Conservation (phyloP, 1,140 invertebrate species). For the Drosophila varians region DNA sequence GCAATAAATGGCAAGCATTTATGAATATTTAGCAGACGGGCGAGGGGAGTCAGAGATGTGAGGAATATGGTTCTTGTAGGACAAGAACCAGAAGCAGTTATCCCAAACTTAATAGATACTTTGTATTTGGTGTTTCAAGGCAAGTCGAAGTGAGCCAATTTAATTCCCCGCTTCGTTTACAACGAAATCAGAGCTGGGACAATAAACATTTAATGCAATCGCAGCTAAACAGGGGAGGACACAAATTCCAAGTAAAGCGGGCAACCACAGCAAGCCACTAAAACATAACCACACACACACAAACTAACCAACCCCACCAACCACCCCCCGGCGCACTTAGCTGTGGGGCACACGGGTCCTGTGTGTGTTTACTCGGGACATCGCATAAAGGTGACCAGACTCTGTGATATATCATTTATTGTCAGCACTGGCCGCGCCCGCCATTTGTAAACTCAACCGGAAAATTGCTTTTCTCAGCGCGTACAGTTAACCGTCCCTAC, state of each 20-base stretch:
- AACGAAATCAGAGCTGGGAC: not conserved
- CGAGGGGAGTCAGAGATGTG: not conserved
- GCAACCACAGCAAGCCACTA: constrained; percentile 23
- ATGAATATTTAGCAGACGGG: constrained; percentile 24
- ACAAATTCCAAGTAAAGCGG: not conserved
- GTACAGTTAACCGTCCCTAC: constrained; percentile 20
- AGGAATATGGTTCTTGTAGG: no score
- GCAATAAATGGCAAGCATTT: constrained; percentile 39
- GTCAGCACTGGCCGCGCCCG: constrained; percentile 53
- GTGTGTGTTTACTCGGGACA: constrained; percentile 62
- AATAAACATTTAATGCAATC: constrained; percentile 17
- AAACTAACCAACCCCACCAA: constrained; percentile 3
- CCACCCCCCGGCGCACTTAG: not conserved
- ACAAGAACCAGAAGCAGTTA: no score
- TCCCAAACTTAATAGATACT: no score
- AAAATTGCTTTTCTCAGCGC: constrained; percentile 78
- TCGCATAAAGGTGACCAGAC: constrained; percentile 74
- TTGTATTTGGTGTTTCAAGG: no score
- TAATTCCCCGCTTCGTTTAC: not conserved
- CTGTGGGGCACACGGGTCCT: not conserved
- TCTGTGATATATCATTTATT: constrained; percentile 76
- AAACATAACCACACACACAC: constrained; percentile 21
- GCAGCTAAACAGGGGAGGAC: constrained; percentile 5
- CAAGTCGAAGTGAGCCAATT: no score
- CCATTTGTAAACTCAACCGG: constrained; percentile 75